Evolutionary conservation across 2,797 vertebrate genomes (phyloP), one percentile per base, ranked within the genome.

Genomic region (Pangasius djambal): DNA sequence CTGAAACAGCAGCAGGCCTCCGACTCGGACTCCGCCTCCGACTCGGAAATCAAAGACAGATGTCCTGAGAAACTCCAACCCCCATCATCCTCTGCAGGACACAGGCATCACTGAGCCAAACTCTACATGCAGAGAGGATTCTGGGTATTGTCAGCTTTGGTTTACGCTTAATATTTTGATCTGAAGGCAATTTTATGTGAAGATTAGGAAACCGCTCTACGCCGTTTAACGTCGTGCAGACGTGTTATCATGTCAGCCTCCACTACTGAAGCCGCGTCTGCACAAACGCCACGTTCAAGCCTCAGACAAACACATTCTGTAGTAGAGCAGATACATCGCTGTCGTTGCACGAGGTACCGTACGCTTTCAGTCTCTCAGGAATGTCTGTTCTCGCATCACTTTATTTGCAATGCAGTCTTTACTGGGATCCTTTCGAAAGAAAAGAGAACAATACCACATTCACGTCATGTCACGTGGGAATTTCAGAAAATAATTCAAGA

Each of bases 1-100:
- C 92, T 95, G 91, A 97, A 97, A 78, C 98, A 98, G 83, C 97
- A 97, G 92, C 95, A 94, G 90, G 93, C 94, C 22, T 95, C 95
- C 8, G 95, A 97, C 91, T 92, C 94, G 0, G 95, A 96, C 77
- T 96, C 94, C 0, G 85, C 93, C 0, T 97, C 97, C 0, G 97
- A 97, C 77, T 94, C 96, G 0, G 96, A 98, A 87, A 91, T 92
- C 90, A 98, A 98, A 94, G 97, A 98, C 92, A 70, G 2, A 2
- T 67, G 2, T 44, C 94, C 95, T 0, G 97, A 98, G 93, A 98
- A 98, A 83, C 95, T 97, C 22, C 97, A 97, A 83, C 95, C 94
- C 0, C 91, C 93, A 0, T 87, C 94, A 0, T 74, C 92, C 3
- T 92, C 95, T 22, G 90, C 92, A 28, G 92, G 79, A 50, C 93